These are phyloP conservation scores for Scolopax mira DNA, from an alignment of 2,113 vertebrate genomes.

Conservation along the genomic window DNA sequence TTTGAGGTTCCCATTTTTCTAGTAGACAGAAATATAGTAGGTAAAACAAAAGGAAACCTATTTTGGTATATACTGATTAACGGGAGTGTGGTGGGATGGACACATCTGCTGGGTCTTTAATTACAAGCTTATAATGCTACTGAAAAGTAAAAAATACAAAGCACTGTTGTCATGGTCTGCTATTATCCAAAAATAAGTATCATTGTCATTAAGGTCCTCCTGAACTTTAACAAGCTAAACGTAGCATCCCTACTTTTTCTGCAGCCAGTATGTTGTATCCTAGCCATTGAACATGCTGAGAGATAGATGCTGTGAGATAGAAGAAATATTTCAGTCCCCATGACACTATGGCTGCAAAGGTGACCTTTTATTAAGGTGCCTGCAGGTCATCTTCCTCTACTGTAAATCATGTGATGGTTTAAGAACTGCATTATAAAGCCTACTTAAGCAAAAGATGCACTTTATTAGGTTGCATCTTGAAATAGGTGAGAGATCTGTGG, in stretches of 20 bases:
- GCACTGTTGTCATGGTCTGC: background rate
- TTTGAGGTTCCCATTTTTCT: background rate
- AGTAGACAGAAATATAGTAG: background rate
- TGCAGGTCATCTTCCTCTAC: background rate
- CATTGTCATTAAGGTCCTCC: background rate
- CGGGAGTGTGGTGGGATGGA: background rate
- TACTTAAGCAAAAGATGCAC: background rate
- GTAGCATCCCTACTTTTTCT: background rate
- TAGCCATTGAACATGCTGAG: background rate
- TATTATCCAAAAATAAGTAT: background rate
- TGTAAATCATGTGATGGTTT: background rate
- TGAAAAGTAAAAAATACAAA: background rate
- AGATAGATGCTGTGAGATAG: too few species aligned
- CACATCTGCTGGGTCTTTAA: background rate
- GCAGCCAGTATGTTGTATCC: background rate
- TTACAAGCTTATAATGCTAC: background rate
- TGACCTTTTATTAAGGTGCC: background rate
- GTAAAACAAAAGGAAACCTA: background rate
- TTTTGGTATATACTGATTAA: background rate
- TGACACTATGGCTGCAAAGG: background rate
- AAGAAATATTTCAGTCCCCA: background rate
- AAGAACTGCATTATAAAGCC: background rate
- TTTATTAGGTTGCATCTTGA: background rate
- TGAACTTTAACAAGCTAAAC: background rate
- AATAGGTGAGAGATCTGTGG: background rate